These are phyloP conservation scores for Colossoma macropomum DNA, from an alignment of 2,113 vertebrate genomes.

Conservation along the genomic window DNA sequence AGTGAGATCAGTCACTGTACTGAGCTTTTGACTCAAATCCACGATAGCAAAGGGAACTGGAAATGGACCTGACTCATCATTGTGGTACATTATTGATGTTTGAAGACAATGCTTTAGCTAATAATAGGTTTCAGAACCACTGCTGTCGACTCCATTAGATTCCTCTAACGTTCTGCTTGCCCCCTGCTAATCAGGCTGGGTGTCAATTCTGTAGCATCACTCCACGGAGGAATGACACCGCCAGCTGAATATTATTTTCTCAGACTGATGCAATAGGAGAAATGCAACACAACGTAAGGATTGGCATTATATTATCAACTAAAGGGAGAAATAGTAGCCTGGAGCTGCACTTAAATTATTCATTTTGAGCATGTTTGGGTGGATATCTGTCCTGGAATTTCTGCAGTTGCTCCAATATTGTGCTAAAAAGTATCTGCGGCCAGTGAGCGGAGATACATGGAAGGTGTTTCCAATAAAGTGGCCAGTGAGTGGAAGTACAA, in stretches of 20 bases:
- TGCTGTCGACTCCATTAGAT: slow-evolving; percentile 12
- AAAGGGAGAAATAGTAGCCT: background rate
- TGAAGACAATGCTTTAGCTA: slow-evolving; percentile 10
- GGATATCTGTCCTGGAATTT: background rate
- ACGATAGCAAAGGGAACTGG: background rate
- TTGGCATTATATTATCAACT: background rate
- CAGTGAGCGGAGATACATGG: no score
- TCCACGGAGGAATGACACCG: background rate
- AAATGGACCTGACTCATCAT: slow-evolving; percentile 39
- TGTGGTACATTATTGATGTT: slow-evolving; percentile 2
- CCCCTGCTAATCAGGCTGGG: background rate
- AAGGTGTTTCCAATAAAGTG: no score
- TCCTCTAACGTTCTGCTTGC: background rate
- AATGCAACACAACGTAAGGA: background rate
- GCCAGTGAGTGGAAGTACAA: no score
- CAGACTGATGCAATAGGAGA: background rate
- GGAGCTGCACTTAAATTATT: background rate
- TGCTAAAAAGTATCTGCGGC: no score
- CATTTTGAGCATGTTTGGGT: background rate
- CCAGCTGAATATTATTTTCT: no score
- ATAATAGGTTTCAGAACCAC: slow-evolving; percentile 27
- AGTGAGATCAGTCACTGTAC: background rate
- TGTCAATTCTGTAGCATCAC: background rate
- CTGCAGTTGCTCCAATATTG: background rate
- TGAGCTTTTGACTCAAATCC: background rate